phyloP scores from a whole-genome alignment of 2,113 vertebrate genomes.

The Hippocampus comes region DNA sequence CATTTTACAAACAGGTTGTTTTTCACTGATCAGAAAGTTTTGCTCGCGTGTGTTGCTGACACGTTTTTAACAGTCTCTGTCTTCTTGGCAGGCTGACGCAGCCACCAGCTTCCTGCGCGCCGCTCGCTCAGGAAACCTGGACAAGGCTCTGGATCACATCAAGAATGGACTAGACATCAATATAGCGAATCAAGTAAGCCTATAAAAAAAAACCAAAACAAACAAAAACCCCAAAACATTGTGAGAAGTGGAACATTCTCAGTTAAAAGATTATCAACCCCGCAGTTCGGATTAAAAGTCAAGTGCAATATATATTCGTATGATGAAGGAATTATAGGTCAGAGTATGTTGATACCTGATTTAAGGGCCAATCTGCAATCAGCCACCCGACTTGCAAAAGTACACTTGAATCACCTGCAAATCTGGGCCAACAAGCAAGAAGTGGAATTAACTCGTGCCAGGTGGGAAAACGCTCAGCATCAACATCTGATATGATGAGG shows the following conservation, averaged over 20 bases:
- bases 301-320: not conserved
- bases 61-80: not conserved
- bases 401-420: not conserved
- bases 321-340: not conserved
- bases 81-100: slow-evolving; percentile 79
- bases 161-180: slow-evolving; percentile 93
- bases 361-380: not conserved
- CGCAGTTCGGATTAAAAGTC: not conserved
- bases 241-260: not conserved
- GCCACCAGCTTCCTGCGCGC: slow-evolving; percentile 92
- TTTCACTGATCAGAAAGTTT: not conserved
- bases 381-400: not conserved
- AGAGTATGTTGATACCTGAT: not conserved
- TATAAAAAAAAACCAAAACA: too few relatives aligned
- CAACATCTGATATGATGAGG: not conserved
- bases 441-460: not conserved
- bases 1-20: not conserved
- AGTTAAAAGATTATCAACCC: not conserved
- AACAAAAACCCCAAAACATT: not conserved
- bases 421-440: not conserved
- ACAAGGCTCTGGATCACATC: slow-evolving; percentile 92
- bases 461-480: not conserved
- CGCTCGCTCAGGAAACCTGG: slow-evolving; percentile 92
- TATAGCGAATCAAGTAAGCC: slow-evolving; percentile 88
- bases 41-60: not conserved